Base-by-base conservation (phyloP, 2,888 invertebrate species). In the Eupeodes luniger region DNA sequence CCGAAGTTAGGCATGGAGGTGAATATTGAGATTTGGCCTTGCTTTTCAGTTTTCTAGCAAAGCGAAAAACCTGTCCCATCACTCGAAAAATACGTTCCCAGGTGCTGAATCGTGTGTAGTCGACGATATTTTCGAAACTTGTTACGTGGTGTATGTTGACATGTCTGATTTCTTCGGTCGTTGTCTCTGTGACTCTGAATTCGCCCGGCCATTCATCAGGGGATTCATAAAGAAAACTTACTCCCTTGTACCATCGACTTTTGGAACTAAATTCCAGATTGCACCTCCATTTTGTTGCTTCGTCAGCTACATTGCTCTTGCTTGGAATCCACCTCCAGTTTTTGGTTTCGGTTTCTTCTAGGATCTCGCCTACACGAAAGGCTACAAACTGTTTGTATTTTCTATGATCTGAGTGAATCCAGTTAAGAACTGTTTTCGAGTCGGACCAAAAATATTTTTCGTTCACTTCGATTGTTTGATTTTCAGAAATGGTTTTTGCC, bases 381-480 rank as follows among this genome's bases (percentile, higher is more conserved):
- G 90, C 83, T 14, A 90, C 89, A 55, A 87, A 91, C 51, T 90
- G 89, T 74, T 82, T 83, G 49, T 89, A 89, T 62, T 85, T 89
- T 79, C 90, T 82, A 4, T 85, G 79, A n/a, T 90, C 89, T 5
- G 89, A 89, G 57, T 75, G 59, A 47, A 91, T 62, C 90, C 90
- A 91, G 64, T 76, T 81, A 47, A 90, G 19, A 36, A 90, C 90
- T 5, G 83, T 90, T 66, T 69, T 86, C 4, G 91, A 91, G 59
- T 91, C 91, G 0, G 90, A 81, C 91, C 90, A 91, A 64, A 89
- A 90, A 10, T 62, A 55, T 4, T 11, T 89, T 9, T 79, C 44
- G 2, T 44, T 44, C 27, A 90, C 70, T 1, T 59, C 49, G 1
- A 90, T 57, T 9, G 66, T 59, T 47, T 79, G 79, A 14, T 16